A percentile compares a stretch with the other conserved stretches of the same genome.
Conservation (phyloP, 1,140 invertebrate genomes). For the Cherax destructor region DNA sequence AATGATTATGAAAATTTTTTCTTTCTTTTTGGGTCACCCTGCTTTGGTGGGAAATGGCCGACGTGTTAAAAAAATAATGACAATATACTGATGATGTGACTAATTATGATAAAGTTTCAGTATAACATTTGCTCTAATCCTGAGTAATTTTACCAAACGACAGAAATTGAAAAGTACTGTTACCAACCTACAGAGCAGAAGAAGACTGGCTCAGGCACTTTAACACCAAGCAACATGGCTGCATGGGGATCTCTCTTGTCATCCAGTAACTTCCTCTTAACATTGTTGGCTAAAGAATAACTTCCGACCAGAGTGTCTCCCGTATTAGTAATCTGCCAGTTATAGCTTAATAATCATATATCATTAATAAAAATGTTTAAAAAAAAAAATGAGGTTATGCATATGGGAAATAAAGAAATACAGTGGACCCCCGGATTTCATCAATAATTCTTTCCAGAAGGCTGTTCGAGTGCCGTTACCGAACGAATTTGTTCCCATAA, state of each 20-base stretch:
- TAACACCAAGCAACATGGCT: slow-evolving; percentile 80
- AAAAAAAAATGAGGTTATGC: slow-evolving; percentile 85
- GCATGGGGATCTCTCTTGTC: slow-evolving; percentile 74
- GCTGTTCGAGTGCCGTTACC: no score
- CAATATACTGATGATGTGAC: no score
- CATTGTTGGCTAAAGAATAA: slow-evolving; percentile 76
- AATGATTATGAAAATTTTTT: no score
- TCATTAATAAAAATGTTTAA: slow-evolving; percentile 89
- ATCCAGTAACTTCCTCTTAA: slow-evolving; percentile 66
- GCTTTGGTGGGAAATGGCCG: no score
- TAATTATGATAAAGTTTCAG: no score
- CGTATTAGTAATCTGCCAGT: slow-evolving; percentile 80
- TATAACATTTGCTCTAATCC: no score
- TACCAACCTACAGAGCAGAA: slow-evolving; percentile 88
- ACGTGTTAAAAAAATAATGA: no score
- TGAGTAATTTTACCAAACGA: no score
- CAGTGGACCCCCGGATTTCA: no score
- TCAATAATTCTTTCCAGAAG: no score
- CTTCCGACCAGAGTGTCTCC: slow-evolving; percentile 90
- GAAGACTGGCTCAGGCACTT: slow-evolving; percentile 94
- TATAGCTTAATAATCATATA: slow-evolving; percentile 74
- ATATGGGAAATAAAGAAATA: slow-evolving; percentile 59
- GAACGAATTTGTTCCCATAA: no score
- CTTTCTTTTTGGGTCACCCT: no score
- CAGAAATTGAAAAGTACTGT: background rate